Evolutionary conservation across 2,888 invertebrate species (phyloP), one percentile per base, ranked within the genome.

Genomic region (Catocala sponsa): DNA sequence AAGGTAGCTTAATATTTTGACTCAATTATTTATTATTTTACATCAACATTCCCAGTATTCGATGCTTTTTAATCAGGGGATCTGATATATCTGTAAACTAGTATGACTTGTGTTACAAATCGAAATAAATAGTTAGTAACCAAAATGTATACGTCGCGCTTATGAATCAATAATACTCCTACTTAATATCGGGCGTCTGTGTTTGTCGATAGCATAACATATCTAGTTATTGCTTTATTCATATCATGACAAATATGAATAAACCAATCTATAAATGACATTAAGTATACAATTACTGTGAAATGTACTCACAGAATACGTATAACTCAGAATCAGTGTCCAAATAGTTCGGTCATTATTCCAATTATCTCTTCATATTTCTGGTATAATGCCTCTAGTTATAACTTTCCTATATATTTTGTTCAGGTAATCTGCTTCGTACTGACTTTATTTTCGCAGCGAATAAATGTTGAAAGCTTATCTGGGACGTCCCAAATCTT

Each of bases 401-500:
- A 50, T 50, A 50, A 50, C 5, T 50, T 35, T 35, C 50, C 2
- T 12, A 50, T 50, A 35, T 7, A 35, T 35, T 35, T 15, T 33
- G 13, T 50, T 50, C 35, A 38, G 48, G 33, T 35, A 51, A 57
- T 43, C 44, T 50, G 50, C 44, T 48, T 35, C 11, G 33, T 49
- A 32, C 13, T 43, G 44, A 38, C 43, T 43, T 50, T 57, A 10
- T 53, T 11, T n/a, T 32, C 43, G 43, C 5, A 32, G n/a, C 7
- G 11, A 35, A 43, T 48, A 48, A 59, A 49, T 51, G 51, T 13
- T 51, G 44, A 12, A 12, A 43, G 47, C 47, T 48, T 49, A 58
- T 48, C 49, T 59, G 48, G 35, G 54, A n/a, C 41, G 55, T 48
- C 15, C 47, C 38, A n/a, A 51, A 41, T 38, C 58, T 44, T 49